phyloP scores from a whole-genome alignment of 2,797 vertebrate genomes.

The Catharus ustulatus region DNA sequence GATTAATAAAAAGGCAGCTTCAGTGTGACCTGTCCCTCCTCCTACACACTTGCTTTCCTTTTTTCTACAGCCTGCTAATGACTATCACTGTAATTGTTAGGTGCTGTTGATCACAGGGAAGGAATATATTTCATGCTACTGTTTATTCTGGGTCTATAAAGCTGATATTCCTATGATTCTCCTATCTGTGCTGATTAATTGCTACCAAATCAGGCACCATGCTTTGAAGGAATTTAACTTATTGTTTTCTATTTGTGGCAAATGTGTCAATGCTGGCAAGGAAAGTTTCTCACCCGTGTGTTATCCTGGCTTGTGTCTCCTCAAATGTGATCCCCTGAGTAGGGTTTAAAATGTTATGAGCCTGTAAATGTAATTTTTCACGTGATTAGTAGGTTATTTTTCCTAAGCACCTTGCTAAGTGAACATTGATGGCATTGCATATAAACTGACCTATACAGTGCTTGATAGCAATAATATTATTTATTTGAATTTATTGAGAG shows the following conservation, averaged over 20 bases:
- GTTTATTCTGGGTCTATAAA: not conserved
- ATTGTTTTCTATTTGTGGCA: not conserved
- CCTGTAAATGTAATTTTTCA: not conserved
- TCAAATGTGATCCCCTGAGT: not conserved
- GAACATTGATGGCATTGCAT: not conserved
- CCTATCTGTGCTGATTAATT: not conserved
- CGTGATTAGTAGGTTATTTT: not conserved
- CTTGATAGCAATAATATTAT: not conserved
- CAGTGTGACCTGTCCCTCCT: constrained; percentile 17
- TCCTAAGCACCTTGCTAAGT: not conserved
- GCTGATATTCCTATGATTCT: not conserved
- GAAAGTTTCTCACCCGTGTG: not conserved
- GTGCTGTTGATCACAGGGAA: not conserved
- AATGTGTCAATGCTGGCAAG: rapidly evolving
- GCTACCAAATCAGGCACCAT: not conserved
- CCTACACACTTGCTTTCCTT: not conserved
- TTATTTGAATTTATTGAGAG: not conserved
- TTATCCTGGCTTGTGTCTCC: not conserved
- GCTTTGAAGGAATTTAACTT: not conserved
- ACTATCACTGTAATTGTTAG: not conserved
- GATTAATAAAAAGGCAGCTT: constrained; percentile 47
- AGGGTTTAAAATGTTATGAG: not conserved
- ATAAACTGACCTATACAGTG: not conserved
- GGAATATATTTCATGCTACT: constrained; percentile 2
- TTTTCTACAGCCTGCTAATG: not conserved